phyloP scores from a whole-genome alignment of 37 sponge, comb jelly and placozoan genomes.

The Dysidea cf. avara region DNA sequence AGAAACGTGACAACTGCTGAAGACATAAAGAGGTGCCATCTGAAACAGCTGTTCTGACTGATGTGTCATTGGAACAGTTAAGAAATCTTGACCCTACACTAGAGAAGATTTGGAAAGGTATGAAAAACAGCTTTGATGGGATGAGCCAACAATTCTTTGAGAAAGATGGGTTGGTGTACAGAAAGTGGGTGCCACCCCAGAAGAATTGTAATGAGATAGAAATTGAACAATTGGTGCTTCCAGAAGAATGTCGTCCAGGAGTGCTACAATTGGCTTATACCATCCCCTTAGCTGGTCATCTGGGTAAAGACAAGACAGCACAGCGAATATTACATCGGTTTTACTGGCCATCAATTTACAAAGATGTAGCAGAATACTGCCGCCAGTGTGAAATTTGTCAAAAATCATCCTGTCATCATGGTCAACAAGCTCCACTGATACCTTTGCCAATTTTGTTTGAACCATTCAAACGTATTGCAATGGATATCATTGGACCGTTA shows the following conservation, averaged over 20 bases:
- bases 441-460: constrained; percentile 51
- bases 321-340: constrained; percentile 30
- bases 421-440: constrained; percentile 37
- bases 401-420: constrained; percentile 3
- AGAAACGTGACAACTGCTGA: too few species aligned
- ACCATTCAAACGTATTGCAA: constrained; percentile 65
- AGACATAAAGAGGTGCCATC: too few species aligned
- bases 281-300: constrained; percentile 34
- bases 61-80: constrained; percentile 22
- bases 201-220: constrained; percentile 9
- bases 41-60: too few species aligned
- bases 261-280: constrained; percentile 50
- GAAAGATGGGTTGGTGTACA: neutral
- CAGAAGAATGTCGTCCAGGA: constrained; percentile 3
- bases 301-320: constrained; percentile 51
- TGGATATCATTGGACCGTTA: constrained; percentile 66
- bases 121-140: too few species aligned
- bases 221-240: constrained; percentile 55
- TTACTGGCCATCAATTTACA: constrained; percentile 48
- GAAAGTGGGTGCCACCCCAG: constrained; percentile 14
- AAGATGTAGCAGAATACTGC: constrained; percentile 43
- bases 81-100: constrained; percentile 17
- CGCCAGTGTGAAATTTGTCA: constrained; percentile 36
- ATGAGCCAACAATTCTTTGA: too few species aligned
- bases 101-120: constrained; percentile 19